Conservation (phyloP, 2,113 vertebrate genomes). For the Mirounga angustirostris region DNA sequence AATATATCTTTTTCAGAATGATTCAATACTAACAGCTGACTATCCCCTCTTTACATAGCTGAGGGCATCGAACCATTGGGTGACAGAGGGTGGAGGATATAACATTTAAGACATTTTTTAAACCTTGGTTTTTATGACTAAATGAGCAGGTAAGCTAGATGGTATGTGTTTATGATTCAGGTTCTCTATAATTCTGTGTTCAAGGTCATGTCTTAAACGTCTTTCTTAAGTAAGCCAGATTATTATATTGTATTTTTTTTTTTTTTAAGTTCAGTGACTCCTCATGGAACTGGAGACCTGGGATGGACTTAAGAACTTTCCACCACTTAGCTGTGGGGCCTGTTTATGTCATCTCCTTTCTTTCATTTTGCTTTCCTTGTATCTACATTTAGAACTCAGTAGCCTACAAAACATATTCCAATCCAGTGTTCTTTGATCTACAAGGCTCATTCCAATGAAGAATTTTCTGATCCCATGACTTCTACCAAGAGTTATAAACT, state of each 20-base stretch:
- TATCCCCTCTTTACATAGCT: not conserved
- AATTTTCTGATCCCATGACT: not conserved
- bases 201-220: not conserved
- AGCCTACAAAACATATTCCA: not conserved
- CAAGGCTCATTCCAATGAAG: not conserved
- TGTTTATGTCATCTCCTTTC: not conserved
- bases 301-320: not conserved
- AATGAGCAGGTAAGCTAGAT: not conserved
- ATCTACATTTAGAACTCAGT: not conserved
- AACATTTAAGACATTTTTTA: not conserved
- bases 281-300: not conserved
- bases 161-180: not conserved
- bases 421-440: not conserved
- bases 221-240: not conserved
- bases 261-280: not conserved
- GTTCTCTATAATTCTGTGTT: not conserved
- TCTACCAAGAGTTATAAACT: not conserved
- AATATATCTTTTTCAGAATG: not conserved
- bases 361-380: not conserved
- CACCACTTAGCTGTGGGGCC: not conserved
- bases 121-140: not conserved
- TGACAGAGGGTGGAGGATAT: not conserved
- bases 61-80: not conserved
- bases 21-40: not conserved
- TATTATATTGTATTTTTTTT: not conserved